phyloP scores from a whole-genome alignment of 2,113 vertebrate genomes.

The Petrocephalus microphthalmus region DNA sequence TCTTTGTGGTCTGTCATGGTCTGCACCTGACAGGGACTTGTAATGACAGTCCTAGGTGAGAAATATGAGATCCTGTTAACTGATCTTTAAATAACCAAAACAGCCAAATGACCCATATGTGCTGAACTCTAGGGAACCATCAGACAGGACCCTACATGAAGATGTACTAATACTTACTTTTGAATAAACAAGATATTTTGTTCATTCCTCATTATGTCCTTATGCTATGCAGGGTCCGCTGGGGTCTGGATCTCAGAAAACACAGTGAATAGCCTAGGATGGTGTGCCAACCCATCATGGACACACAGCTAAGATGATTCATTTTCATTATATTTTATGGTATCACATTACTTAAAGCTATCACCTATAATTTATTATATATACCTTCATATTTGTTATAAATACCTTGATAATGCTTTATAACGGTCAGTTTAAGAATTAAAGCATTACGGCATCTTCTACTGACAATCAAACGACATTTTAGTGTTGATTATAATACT shows the following conservation, averaged over 20 bases:
- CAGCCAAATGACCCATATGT: neutral
- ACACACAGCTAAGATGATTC: neutral
- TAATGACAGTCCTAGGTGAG: constrained; percentile 42
- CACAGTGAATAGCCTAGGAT: neutral
- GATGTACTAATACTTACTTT: neutral
- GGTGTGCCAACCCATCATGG: neutral
- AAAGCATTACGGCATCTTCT: no score
- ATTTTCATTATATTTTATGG: neutral
- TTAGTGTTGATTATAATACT: no score
- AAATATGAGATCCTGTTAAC: constrained; percentile 43
- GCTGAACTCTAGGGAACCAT: neutral
- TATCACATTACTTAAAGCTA: neutral
- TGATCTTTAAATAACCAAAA: constrained; percentile 43
- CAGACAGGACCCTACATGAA: neutral
- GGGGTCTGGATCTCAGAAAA: neutral
- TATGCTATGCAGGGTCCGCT: neutral
- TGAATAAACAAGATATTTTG: no score
- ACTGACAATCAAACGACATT: no score
- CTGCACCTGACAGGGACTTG: constrained; percentile 34
- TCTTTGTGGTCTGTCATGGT: constrained; percentile 48
- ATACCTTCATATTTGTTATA: neutral
- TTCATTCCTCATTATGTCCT: no score
- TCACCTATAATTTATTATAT: neutral
- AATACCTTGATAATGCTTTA: neutral
- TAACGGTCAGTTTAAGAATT: neutral